Percentiles rank a stretch among this genome's conserved stretches.
phyloP scores from a whole-genome alignment of 2,888 invertebrate genomes.

The Caenorhabditis uteleia region DNA sequence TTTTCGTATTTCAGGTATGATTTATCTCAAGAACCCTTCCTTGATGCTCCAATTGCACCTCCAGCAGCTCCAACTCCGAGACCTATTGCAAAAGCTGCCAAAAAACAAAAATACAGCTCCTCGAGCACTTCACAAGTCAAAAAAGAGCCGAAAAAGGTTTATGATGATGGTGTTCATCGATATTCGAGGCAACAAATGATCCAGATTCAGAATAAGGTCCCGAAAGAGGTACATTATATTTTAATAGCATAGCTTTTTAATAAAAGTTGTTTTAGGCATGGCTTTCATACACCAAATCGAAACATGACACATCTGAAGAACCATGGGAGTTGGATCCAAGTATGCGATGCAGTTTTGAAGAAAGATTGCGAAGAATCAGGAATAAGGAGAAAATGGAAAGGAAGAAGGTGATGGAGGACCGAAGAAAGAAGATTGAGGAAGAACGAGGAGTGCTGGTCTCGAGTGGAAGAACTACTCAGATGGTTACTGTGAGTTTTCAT shows the following conservation, averaged over 20 bases:
- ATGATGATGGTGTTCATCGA: background rate
- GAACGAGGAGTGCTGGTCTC: conserved; percentile 22
- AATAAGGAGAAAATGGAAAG: conserved; percentile 37
- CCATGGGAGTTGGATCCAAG: conserved; percentile 47
- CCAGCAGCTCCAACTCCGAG: background rate
- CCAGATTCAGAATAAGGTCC: conserved; percentile 17
- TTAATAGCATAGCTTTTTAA: background rate
- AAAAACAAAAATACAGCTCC: background rate
- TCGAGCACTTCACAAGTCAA: no score
- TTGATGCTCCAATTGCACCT: conserved; percentile 1
- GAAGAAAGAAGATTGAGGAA: conserved; percentile 23
- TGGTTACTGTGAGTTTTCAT: background rate
- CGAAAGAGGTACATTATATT: conserved; percentile 14
- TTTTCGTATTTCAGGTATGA: conserved; percentile 20
- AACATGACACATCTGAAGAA: conserved; percentile 48
- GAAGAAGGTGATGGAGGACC: conserved; percentile 37
- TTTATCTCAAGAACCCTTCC: conserved; percentile 38
- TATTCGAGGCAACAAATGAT: conserved; percentile 26
- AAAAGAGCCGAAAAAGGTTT: background rate
- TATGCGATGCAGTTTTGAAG: conserved; percentile 39
- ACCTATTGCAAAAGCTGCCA: background rate
- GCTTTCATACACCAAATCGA: conserved; percentile 39
- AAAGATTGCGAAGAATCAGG: conserved; percentile 36
- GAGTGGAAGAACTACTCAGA: conserved; percentile 7
- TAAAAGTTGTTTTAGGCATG: conserved; percentile 17